Evolutionary conservation across 2,113 vertebrate species (phyloP).

Genomic region (Trichechus manatus): DNA sequence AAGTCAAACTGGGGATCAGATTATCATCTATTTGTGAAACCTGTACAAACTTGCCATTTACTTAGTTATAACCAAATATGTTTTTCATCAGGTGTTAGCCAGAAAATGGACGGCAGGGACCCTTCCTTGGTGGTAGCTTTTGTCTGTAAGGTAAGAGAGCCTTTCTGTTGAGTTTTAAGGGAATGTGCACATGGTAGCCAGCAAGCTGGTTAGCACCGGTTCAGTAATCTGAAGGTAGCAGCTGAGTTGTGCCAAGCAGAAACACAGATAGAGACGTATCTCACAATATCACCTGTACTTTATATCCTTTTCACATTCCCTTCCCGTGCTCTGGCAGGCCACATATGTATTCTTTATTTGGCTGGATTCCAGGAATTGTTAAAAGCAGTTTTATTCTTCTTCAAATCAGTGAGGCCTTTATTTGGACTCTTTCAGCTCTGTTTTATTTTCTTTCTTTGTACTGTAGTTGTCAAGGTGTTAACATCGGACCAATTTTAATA

Average conservation of each 20-base stretch:
- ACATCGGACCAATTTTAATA: neutral
- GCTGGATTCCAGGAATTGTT: neutral
- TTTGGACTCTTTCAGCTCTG: neutral
- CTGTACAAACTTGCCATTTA: neutral
- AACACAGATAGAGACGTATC: neutral
- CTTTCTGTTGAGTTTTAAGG: neutral
- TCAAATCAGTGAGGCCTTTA: neutral
- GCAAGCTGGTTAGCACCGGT: neutral
- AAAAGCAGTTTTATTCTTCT: neutral
- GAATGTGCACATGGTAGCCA: fast-evolving
- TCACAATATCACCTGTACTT: neutral
- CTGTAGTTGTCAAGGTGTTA: neutral
- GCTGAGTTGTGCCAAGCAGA: neutral
- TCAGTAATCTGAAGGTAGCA: too few species aligned
- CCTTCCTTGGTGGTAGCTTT: constrained; percentile 93
- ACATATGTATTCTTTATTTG: neutral
- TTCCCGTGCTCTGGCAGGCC: neutral
- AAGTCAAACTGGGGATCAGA: too few species aligned
- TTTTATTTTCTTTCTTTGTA: neutral
- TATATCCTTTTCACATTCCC: neutral
- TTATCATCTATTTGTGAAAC: neutral
- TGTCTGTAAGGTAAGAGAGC: constrained; percentile 92
- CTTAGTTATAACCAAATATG: neutral
- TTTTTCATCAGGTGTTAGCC: constrained; percentile 69
- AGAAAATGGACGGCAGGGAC: constrained; percentile 72